Evolutionary conservation across 2,113 vertebrate species (phyloP).

Genomic region (Osmerus eperlanus): DNA sequence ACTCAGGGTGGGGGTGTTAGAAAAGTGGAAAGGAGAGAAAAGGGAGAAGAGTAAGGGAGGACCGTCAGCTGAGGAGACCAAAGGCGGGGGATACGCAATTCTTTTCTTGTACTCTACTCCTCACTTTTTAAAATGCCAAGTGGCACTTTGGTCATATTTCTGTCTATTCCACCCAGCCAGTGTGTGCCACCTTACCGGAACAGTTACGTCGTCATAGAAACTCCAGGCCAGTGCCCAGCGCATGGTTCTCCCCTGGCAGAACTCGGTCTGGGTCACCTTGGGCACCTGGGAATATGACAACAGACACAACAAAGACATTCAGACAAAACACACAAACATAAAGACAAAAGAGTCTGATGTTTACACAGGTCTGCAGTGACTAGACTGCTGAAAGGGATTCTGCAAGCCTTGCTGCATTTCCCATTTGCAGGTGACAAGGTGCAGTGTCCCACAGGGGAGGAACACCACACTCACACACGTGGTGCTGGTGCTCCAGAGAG

Average conservation of each 20-base stretch:
- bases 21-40: neutral
- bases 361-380: neutral
- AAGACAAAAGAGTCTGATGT: neutral
- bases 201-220: constrained; percentile 90
- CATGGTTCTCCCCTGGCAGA: constrained; percentile 97
- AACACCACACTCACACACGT: neutral
- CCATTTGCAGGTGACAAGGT: constrained; percentile 18
- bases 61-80: neutral
- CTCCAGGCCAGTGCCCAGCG: constrained; percentile 98
- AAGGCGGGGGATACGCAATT: too few species aligned
- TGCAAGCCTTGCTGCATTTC: too few species aligned
- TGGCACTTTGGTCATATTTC: too few species aligned
- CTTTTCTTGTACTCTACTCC: too few species aligned
- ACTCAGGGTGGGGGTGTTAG: neutral
- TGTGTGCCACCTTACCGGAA: constrained; percentile 81
- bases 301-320: constrained; percentile 7
- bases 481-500: constrained; percentile 7
- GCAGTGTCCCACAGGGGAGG: constrained; percentile 5
- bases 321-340: neutral
- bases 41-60: neutral
- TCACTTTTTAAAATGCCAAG: too few species aligned
- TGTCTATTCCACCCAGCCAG: neutral
- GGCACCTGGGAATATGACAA: constrained; percentile 78
- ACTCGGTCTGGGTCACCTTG: constrained; percentile 95
- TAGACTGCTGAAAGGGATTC: neutral